Conservation (phyloP, 2,797 vertebrate species). For the Molossus molossus region DNA sequence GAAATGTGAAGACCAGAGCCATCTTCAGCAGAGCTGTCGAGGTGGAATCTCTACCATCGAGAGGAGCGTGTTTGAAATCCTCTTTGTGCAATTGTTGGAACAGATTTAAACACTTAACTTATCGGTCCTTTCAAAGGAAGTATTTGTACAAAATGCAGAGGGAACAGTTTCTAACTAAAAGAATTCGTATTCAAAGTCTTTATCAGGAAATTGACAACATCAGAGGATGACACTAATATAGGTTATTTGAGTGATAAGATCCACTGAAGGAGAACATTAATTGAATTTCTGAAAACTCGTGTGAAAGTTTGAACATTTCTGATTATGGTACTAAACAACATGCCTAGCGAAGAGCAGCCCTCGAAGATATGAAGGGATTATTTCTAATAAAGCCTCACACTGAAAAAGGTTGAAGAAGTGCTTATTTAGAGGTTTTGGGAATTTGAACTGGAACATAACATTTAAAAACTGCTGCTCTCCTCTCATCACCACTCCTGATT, state of each 20-base stretch:
- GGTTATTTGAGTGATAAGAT: constrained; percentile 27
- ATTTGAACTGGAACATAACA: neutral
- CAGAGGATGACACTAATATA: neutral
- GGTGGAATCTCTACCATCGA: neutral
- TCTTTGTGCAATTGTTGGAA: neutral
- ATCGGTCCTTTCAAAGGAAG: neutral
- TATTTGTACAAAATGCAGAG: constrained; percentile 34
- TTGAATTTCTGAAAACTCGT: constrained; percentile 51
- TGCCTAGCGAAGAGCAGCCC: neutral
- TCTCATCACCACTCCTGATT: neutral
- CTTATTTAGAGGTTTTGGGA: neutral
- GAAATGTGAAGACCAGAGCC: neutral
- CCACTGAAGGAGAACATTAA: neutral
- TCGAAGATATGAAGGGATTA: constrained; percentile 1
- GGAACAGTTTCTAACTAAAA: neutral
- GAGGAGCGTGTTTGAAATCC: neutral
- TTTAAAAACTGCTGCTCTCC: neutral
- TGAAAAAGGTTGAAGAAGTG: neutral
- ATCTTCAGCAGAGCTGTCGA: neutral
- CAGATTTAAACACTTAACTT: neutral
- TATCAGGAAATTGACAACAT: neutral
- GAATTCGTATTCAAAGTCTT: neutral
- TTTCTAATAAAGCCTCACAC: neutral
- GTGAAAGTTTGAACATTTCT: neutral
- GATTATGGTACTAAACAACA: neutral